Percentiles rank a stretch among this genome's conserved stretches.
Evolutionary conservation across 2,113 vertebrate genomes (phyloP).

Genomic region (Clupea harengus): DNA sequence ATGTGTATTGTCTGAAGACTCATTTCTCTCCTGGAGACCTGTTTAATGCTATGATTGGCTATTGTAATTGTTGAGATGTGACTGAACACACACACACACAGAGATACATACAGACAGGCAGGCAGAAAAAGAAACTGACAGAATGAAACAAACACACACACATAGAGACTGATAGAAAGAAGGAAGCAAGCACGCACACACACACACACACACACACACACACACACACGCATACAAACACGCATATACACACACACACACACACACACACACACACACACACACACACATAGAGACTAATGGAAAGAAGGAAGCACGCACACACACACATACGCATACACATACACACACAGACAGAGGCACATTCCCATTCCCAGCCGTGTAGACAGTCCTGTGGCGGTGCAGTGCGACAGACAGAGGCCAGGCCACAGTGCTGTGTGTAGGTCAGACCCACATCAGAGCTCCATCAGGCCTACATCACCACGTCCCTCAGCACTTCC

Average conservation of each 20-base stretch:
- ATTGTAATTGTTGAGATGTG: not conserved
- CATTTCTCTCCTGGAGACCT: not conserved
- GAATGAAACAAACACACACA: too few relatives aligned
- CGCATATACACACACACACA: not conserved
- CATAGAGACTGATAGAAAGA: too few relatives aligned
- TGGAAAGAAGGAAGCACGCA: not conserved
- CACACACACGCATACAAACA: not conserved
- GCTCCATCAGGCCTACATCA: not conserved
- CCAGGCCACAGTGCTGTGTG: conserved; percentile 35
- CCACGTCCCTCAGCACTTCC: not conserved
- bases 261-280: not conserved
- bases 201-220: not conserved
- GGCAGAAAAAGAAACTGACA: too few relatives aligned
- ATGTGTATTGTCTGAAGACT: not conserved
- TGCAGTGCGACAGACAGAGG: conserved; percentile 39
- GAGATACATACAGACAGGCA: not conserved
- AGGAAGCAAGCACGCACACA: not conserved
- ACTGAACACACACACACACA: not conserved
- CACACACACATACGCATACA: not conserved
- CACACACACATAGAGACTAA: not conserved
- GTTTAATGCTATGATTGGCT: not conserved
- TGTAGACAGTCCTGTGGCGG: conserved; percentile 9
- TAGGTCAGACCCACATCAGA: not conserved
- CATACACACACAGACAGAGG: not conserved
- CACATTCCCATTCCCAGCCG: not conserved